Evolutionary conservation across 2,888 invertebrate genomes (phyloP).

Genomic region (Synergus laeviventris): DNA sequence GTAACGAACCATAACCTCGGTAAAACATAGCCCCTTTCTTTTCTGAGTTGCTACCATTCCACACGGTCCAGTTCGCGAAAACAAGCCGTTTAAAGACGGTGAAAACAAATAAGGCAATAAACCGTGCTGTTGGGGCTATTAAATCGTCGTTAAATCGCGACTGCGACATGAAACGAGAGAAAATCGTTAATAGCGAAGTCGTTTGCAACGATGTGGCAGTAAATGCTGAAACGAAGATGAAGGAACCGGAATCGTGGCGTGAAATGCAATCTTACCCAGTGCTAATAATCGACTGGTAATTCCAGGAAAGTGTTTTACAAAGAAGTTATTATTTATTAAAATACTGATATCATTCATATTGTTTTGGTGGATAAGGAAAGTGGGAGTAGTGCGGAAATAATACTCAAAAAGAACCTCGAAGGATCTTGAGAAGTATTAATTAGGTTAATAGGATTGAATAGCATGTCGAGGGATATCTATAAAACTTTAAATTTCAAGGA

Average conservation of each 20-base stretch:
- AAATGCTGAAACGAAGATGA: slow-evolving; percentile 51
- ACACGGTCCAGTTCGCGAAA: slow-evolving; percentile 56
- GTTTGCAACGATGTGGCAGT: slow-evolving; percentile 50
- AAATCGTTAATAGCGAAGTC: slow-evolving; percentile 54
- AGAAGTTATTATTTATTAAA: too few species aligned
- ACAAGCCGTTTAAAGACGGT: slow-evolving; percentile 62
- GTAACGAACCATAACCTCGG: slow-evolving; percentile 30
- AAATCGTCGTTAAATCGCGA: slow-evolving; percentile 60
- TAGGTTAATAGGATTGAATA: too few species aligned
- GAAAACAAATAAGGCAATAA: slow-evolving; percentile 70
- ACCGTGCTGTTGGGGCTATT: slow-evolving; percentile 58
- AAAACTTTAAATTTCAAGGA: too few species aligned
- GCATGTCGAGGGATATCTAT: too few species aligned
- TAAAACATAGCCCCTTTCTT: slow-evolving; percentile 1
- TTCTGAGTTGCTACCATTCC: slow-evolving; percentile 16
- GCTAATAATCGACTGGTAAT: slow-evolving; percentile 30
- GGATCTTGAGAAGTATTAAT: too few species aligned
- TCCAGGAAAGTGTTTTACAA: background rate
- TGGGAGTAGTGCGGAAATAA: too few species aligned
- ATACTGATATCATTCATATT: too few species aligned
- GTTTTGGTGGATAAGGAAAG: too few species aligned
- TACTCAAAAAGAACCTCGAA: too few species aligned
- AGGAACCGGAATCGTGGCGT: slow-evolving; percentile 18
- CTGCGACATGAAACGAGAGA: slow-evolving; percentile 51
- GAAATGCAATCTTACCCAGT: slow-evolving; percentile 25